Conservation (phyloP, 2,797 vertebrate species). For the Paedocypris micromegethes region DNA sequence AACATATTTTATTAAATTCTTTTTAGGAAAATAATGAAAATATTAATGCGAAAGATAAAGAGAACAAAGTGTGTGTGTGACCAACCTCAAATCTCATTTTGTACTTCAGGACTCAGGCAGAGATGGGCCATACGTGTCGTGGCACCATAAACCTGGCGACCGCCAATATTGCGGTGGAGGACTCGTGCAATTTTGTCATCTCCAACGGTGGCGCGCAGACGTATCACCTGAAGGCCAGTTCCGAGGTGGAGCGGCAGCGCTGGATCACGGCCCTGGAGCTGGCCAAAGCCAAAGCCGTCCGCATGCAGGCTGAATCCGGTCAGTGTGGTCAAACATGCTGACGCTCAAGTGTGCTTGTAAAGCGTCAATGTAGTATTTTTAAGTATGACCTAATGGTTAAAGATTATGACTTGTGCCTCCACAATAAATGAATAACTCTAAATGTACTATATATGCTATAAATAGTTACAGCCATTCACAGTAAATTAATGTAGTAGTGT, state of each 20-base stretch:
- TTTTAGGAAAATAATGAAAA: no score
- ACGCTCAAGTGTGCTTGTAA: no score
- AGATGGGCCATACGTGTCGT: slow-evolving; percentile 94
- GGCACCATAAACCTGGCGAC: slow-evolving; percentile 96
- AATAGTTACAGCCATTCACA: no score
- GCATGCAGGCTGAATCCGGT: slow-evolving; percentile 91
- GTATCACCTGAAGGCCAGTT: slow-evolving; percentile 92
- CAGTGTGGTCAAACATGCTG: slow-evolving; percentile 26
- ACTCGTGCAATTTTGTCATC: slow-evolving; percentile 95
- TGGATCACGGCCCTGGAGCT: slow-evolving; percentile 95
- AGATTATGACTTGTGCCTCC: no score
- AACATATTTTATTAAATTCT: no score
- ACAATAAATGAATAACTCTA: no score
- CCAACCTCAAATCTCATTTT: not conserved
- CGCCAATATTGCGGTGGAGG: slow-evolving; percentile 90
- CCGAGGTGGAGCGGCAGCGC: slow-evolving; percentile 89
- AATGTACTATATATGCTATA: no score
- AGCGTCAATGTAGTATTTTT: no score
- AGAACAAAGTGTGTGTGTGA: no score
- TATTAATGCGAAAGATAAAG: no score
- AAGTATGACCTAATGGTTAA: no score
- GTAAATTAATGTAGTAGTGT: no score
- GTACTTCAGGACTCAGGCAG: slow-evolving; percentile 81
- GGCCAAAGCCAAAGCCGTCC: slow-evolving; percentile 90
- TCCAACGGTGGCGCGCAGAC: slow-evolving; percentile 93